Evolutionary conservation across 2,888 invertebrate species (phyloP), one percentile per base, ranked within the genome.

Genomic region (Phaonia tiefii): DNA sequence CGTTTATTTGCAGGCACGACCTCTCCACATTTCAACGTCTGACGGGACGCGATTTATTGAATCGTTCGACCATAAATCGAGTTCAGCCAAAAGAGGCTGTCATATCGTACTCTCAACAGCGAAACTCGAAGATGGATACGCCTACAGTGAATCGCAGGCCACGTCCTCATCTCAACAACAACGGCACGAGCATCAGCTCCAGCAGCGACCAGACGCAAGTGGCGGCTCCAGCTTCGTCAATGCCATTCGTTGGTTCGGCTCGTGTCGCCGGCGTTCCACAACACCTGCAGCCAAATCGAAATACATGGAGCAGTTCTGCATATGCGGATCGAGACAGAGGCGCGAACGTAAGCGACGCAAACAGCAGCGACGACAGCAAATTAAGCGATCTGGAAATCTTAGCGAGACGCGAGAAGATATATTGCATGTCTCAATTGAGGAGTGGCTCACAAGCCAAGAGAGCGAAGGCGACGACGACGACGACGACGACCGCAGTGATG

Each of bases 241-340:
- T 75, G 78, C 81, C 78, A 42, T 79, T 83, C 86, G 87, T 66
- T 89, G 88, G 88, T 83, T 88, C 87, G 85, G 86, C 72, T 17
- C 83, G 84, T 83, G 88, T 87, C 84, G 88, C 85, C 85, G 88
- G 63, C 83, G 88, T 26, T 85, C 88, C 82, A 86, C 86, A 85
- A 87, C 88, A 86, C 87, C 89, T 84, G 87, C 89, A 85, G 85
- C 89, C 86, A 90, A 91, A 86, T 89, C 91, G 85, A 89, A 93
- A 92, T 93, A 93, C 92, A 93, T 93, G 93, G 93, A 93, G 91
- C 93, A 93, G 86, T 93, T 93, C 93, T 93, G 93, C 91, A 93
- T 93, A 92, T 93, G 93, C 91, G 88, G 93, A 91, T 92, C 93
- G 85, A 87, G 87, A 63, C 84, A 88, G 31, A 85, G 89, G 71